Percentiles rank a stretch among this genome's conserved stretches.
These are phyloP conservation scores for Acleris emargana DNA, from an alignment of 2,888 invertebrate species.

Conservation along the genomic window DNA sequence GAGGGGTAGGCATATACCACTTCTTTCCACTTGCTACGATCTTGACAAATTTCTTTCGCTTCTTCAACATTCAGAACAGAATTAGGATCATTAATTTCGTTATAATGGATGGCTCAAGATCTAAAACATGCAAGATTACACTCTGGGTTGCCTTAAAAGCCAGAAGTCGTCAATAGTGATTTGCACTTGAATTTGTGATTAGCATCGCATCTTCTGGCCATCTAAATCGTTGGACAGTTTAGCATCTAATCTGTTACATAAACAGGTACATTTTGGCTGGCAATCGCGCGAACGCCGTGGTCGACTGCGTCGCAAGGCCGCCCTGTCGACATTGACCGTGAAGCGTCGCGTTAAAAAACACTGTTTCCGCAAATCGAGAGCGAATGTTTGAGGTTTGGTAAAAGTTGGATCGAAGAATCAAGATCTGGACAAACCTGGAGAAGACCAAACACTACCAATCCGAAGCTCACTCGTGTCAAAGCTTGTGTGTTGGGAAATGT, in stretches of 20 bases:
- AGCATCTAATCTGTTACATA: conserved; percentile 66
- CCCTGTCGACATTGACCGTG: conserved; percentile 80
- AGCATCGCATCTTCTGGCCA: background rate
- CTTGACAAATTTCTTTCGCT: too few relatives aligned
- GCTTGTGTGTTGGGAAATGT: too few relatives aligned
- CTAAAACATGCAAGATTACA: too few relatives aligned
- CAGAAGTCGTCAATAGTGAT: background rate
- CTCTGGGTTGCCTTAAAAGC: too few relatives aligned
- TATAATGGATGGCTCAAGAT: too few relatives aligned
- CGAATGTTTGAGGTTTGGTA: conserved; percentile 38
- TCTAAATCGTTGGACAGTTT: conserved; percentile 56
- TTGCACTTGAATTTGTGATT: background rate
- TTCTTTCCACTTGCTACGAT: too few relatives aligned
- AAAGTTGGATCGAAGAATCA: conserved; percentile 20
- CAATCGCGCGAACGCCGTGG: conserved; percentile 63
- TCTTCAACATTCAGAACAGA: too few relatives aligned
- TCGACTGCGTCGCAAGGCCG: conserved; percentile 73
- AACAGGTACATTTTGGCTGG: conserved; percentile 64
- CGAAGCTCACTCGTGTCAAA: too few relatives aligned
- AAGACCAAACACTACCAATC: too few relatives aligned
- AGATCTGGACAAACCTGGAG: background rate
- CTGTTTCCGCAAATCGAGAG: conserved; percentile 77
- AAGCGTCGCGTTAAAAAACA: conserved; percentile 66
- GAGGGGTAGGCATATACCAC: too few relatives aligned
- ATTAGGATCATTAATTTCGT: too few relatives aligned